phyloP scores from a whole-genome alignment of 2,113 vertebrate genomes.

The Neodon shergylaensis region DNA sequence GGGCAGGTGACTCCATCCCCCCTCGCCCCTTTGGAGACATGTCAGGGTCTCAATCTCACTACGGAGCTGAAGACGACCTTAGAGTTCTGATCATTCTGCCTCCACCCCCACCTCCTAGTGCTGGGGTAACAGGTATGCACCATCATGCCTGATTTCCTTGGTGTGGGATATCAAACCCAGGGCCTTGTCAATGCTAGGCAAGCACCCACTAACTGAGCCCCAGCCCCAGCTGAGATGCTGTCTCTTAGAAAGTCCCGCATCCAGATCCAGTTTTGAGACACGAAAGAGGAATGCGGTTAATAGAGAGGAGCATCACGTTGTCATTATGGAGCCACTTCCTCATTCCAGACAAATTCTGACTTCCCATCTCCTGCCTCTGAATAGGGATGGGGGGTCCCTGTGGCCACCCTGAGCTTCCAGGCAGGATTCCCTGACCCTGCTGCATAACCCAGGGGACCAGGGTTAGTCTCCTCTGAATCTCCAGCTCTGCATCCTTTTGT shows the following conservation, averaged over 20 bases:
- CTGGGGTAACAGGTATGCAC: background rate
- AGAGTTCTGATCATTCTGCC: background rate
- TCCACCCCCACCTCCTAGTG: background rate
- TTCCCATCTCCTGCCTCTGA: background rate
- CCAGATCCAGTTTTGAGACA: background rate
- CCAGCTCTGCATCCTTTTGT: rapidly evolving
- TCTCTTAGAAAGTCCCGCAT: background rate
- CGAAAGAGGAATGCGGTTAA: background rate
- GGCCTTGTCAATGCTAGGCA: background rate
- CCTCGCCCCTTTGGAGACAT: background rate
- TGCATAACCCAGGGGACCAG: background rate
- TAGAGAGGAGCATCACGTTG: background rate
- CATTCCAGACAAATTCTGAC: background rate
- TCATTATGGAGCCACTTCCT: background rate
- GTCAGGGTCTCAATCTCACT: background rate
- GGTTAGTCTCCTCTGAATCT: rapidly evolving
- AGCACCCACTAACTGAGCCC: background rate
- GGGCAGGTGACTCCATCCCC: rapidly evolving
- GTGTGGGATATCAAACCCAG: background rate
- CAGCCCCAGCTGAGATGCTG: background rate
- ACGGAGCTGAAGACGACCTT: background rate
- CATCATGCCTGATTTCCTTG: background rate
- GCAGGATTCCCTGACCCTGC: background rate
- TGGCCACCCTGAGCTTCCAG: no score
- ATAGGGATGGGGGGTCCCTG: rapidly evolving